Base-by-base conservation (phyloP, 64 coral and sea anemone genomes). In the Porites lutea region DNA sequence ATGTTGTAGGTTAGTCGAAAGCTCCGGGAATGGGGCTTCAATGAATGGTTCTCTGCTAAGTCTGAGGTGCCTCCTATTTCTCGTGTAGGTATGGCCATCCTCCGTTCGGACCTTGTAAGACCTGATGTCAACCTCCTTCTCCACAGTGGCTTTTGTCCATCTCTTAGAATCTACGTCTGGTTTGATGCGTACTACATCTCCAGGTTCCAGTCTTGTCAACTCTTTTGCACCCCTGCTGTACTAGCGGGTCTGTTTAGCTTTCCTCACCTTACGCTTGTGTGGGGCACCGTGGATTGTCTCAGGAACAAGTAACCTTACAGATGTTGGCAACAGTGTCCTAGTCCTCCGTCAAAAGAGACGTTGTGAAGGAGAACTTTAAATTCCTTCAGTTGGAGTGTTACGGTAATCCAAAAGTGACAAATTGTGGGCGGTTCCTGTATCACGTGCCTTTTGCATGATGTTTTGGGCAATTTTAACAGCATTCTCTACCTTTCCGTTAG, bases 401-500 rank as follows among this genome's bases (percentile, higher is more conserved):
- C 71, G 11, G 4, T 49, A 62, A 60, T 88, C 71, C 54, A 88
- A 88, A 11, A 87, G 5, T 2, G 55, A 59, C 77, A 79, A 59
- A 59, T 79, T 59, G 13, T 52, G 77, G 13, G 63, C 37, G 63
- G 86, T 47, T 59, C 53, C 86, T 46, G 71, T 43, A 77, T n/a
- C 13, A 49, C 61, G 37, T 9, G 52, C 54, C 55, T 88, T 88
- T 55, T 64, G n/a, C 45, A 79, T 13, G 48, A 79, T 13, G 48
- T 51, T 23, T 61, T 55, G 11, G 5, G 53, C 78, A 14, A 21
- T 57, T 8, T 57, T 49, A 55, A 87, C 83, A 5, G 65, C 83
- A 71, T 88, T 88, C 23, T 88, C 85, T 0, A 43, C 85, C 23
- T 88, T 88, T 3, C 85, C 85, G 37, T 88, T 88, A 12, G 85